Evolutionary conservation across 2,888 invertebrate genomes (phyloP).

Genomic region (Chesias legatella): DNA sequence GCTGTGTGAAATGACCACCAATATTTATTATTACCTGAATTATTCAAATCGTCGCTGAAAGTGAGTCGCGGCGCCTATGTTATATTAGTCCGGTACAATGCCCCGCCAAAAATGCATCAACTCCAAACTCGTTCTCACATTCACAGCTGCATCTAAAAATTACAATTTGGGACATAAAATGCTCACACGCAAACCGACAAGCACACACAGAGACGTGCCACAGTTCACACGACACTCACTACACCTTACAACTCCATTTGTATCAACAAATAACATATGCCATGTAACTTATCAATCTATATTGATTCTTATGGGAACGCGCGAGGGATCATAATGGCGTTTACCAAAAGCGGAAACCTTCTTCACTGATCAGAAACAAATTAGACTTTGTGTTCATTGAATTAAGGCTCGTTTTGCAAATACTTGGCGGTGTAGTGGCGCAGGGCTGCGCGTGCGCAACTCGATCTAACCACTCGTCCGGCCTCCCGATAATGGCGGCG

Average conservation of each 20-base stretch:
- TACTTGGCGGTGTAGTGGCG: conserved; percentile 22
- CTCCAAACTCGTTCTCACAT: conserved; percentile 22
- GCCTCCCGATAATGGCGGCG: conserved; percentile 67
- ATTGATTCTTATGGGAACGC: too few relatives aligned
- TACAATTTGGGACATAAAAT: conserved; percentile 36
- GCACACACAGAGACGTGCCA: not conserved
- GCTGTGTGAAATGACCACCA: too few relatives aligned
- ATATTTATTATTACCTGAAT: too few relatives aligned
- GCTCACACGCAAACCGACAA: conserved; percentile 23
- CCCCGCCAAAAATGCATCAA: conserved; percentile 11
- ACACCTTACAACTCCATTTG: too few relatives aligned
- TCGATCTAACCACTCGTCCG: conserved; percentile 70
- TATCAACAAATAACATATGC: too few relatives aligned
- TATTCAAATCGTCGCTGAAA: too few relatives aligned
- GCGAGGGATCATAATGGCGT: too few relatives aligned
- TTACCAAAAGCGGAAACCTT: too few relatives aligned
- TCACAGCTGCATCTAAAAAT: conserved; percentile 44
- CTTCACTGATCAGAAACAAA: too few relatives aligned
- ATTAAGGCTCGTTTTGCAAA: not conserved
- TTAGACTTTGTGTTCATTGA: too few relatives aligned
- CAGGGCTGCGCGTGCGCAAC: conserved; percentile 44
- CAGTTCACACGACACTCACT: too few relatives aligned
- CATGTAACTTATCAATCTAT: too few relatives aligned
- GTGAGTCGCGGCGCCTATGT: not conserved
- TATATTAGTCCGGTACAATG: conserved; percentile 6